Base-by-base conservation (phyloP, 2,888 invertebrate species). In the Hofmannophila pseudospretella region DNA sequence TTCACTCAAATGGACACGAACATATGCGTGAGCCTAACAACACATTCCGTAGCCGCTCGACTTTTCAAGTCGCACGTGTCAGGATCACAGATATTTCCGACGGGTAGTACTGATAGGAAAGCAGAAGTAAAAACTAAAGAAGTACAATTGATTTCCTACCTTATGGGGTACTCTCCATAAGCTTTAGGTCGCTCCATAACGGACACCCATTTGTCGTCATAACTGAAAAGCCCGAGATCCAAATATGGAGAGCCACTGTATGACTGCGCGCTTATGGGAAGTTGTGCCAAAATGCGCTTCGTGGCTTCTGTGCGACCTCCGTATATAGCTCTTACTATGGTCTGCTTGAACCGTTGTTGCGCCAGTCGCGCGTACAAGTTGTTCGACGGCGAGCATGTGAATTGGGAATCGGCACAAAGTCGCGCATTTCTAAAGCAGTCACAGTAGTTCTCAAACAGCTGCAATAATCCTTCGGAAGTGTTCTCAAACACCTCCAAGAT, bases 191-290 rank as follows among this genome's bases (percentile, higher is more conserved):
- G 88, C 77, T 98, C 98, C 93, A 98, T 93, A 30, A 96, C 93
- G 0, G 98, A 97, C 0, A 98, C 95, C 93, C 96, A 95, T 73
- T 97, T 96, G 68, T 98, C 97, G 63, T 98, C 98, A 63, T 98
- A 98, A 66, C 94, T 95, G 71, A 97, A 98, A 13, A 98, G 81
- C 1, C 94, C 93, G 48, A 96, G 88, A 79, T 98, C 98, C 37
- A 98, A 88, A 74, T 98, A 98, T 0, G 98, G 98, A 23, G 97
- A 96, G 39, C 94, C 92, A 49, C 95, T 95, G 65, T 95, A 98
- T 0, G 96, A 96, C 80, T 98, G 98, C 1, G 97, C 94, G 76
- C 96, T 96, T 47, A 98, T 96, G 0, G 98, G 98, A 45, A 98
- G 82, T 71, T 96, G 96, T 9, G 96, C 94, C 47, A 98, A 85